Percentiles rank a stretch among this genome's conserved stretches.
phyloP scores from a whole-genome alignment of 2,113 vertebrate species.

The Archocentrus centrarchus region DNA sequence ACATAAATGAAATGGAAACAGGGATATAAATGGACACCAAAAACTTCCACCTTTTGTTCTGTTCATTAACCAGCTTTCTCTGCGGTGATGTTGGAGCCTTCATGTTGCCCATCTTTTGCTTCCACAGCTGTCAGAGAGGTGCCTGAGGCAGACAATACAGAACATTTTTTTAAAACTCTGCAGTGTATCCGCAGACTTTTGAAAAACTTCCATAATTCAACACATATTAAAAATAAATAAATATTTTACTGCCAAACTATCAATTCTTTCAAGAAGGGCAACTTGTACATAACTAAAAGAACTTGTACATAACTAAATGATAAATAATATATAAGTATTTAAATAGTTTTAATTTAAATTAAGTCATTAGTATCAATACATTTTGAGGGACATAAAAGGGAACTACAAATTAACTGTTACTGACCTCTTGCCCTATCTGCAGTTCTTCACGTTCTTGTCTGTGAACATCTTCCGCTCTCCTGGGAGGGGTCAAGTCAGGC shows the following conservation, averaged over 20 bases:
- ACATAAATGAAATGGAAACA: background rate
- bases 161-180: background rate
- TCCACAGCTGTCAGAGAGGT: background rate
- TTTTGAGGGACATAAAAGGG: background rate
- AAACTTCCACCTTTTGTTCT: background rate
- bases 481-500: no score
- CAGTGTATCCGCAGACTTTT: background rate
- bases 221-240: background rate
- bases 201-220: background rate
- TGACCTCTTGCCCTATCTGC: background rate
- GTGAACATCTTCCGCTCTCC: no score
- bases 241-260: no score
- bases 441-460: no score
- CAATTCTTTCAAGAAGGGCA: background rate
- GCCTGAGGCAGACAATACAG: background rate
- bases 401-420: background rate
- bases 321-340: background rate
- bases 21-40: background rate
- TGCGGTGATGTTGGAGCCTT: background rate
- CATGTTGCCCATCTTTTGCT: background rate
- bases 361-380: background rate
- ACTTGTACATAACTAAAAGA: background rate
- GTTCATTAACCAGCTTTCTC: background rate
- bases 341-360: background rate
- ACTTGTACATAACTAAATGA: background rate